These are phyloP conservation scores for Elymnias hypermnestra DNA, from an alignment of 1,140 invertebrate species.

Conservation along the genomic window DNA sequence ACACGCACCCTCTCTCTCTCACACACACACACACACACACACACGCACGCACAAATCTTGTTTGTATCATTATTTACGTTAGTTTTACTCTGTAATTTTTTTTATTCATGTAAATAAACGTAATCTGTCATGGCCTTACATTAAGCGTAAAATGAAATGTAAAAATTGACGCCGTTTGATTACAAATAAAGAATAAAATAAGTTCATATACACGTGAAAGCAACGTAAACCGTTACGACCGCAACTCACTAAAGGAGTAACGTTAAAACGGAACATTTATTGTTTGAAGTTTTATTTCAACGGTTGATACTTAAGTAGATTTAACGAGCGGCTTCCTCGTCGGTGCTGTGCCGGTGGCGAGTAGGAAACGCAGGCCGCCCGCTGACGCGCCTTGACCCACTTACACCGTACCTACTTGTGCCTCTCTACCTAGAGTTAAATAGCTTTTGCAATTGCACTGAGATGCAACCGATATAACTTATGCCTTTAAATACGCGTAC, in stretches of 20 bases:
- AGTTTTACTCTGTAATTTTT: no score
- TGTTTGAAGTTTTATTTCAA: constrained; percentile 24
- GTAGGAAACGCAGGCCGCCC: constrained; percentile 55
- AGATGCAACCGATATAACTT: constrained; percentile 15
- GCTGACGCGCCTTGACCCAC: constrained; percentile 61
- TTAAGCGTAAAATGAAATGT: no score
- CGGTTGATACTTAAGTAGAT: constrained; percentile 37
- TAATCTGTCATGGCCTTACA: no score
- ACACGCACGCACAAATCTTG: no score
- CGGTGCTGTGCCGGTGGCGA: constrained; percentile 34
- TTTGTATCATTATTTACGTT: no score
- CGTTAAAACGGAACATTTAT: constrained; percentile 1
- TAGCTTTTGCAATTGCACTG: constrained; percentile 19
- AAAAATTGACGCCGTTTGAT: no score
- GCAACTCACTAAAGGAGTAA: neutral
- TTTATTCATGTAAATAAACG: no score
- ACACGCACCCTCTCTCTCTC: no score
- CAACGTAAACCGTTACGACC: neutral
- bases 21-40: no score
- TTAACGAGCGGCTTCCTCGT: constrained; percentile 54
- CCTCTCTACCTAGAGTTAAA: constrained; percentile 23
- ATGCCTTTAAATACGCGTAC: neutral
- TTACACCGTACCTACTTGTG: constrained; percentile 24
- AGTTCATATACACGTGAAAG: neutral
- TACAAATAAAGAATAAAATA: no score